Base-by-base conservation (phyloP, 2,888 invertebrate genomes). In the Pocota personata region DNA sequence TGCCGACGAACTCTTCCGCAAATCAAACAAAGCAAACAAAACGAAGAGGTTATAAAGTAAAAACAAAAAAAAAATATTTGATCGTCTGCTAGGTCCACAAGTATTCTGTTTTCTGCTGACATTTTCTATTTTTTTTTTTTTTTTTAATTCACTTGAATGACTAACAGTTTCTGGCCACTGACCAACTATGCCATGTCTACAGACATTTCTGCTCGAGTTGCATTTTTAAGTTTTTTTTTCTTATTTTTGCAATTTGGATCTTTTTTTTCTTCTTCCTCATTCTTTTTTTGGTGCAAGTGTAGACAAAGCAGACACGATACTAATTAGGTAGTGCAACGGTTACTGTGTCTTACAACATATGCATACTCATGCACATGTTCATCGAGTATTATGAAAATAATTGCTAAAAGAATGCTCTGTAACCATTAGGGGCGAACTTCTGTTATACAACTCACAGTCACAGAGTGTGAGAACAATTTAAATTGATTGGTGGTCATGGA, bases 261-360 rank as follows among this genome's bases (percentile, higher is more conserved):
- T 37, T 43, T 30, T 48, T 19, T 3, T 46, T 30, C 10, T 16
- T n/a, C 24, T 77, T 64, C 62, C 0, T 37, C 14, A 24, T 57
- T 35, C 27, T 19, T 7, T 21, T 19, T 52, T 19, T 7, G 24
- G 52, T 55, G 7, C 27, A 52, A 30, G 8, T 55, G 40, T 19
- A 67, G 46, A 46, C 46, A 27, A 24, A 43, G 46, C 32, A 30
- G 43, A 6, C 52, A 32, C 66, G 78, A 64, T 83, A 67, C 43
- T 83, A 72, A 80, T 67, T 67, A 77, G 77, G 58, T 58, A 77
- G 55, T 55, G 82, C 72, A 78, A 60, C 72, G 72, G 66, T 72
- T 72, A 24, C 12, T 58, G 71, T 55, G 48, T 10, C 21, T 37
- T 37, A 62, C 35, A 80, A 37, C 32, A 30, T 57, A 71, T 82